Conservation (phyloP, 2,888 invertebrate genomes). For the Exephanes ischioxanthus region DNA sequence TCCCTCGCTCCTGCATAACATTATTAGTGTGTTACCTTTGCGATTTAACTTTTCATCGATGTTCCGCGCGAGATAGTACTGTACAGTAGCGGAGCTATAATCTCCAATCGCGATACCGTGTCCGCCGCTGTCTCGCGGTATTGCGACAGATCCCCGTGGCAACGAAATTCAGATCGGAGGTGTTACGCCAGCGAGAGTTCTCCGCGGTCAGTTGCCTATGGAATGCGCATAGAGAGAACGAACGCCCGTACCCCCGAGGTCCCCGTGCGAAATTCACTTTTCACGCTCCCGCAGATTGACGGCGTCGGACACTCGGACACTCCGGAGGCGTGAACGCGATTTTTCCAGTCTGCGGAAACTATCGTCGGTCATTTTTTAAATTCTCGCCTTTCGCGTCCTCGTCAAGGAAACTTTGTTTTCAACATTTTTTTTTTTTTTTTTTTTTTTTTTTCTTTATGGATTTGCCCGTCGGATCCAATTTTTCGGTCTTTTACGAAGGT, state of each 20-base stretch:
- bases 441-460: neutral
- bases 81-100: slow-evolving; percentile 15
- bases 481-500: neutral
- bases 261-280: slow-evolving; percentile 59
- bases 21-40: slow-evolving; percentile 14
- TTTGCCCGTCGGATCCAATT: neutral
- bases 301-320: neutral
- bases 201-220: slow-evolving; percentile 72
- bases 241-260: slow-evolving; percentile 19
- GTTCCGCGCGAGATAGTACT: slow-evolving; percentile 3
- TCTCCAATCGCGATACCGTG: slow-evolving; percentile 52
- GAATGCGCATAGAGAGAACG: slow-evolving; percentile 66
- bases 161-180: slow-evolving; percentile 69
- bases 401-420: no score
- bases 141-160: slow-evolving; percentile 67
- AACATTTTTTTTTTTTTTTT: neutral
- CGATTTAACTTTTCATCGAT: slow-evolving; percentile 25
- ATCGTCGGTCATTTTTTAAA: neutral
- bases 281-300: slow-evolving; percentile 49
- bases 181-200: slow-evolving; percentile 70
- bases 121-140: slow-evolving; percentile 44
- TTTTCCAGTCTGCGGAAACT: neutral
- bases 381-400: neutral
- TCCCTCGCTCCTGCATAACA: slow-evolving; percentile 9
- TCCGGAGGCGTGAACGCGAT: neutral